A percentile compares a stretch with the other conserved stretches of the same genome.
Conservation (phyloP, 2,113 vertebrate species). For the Procapra przewalskii region DNA sequence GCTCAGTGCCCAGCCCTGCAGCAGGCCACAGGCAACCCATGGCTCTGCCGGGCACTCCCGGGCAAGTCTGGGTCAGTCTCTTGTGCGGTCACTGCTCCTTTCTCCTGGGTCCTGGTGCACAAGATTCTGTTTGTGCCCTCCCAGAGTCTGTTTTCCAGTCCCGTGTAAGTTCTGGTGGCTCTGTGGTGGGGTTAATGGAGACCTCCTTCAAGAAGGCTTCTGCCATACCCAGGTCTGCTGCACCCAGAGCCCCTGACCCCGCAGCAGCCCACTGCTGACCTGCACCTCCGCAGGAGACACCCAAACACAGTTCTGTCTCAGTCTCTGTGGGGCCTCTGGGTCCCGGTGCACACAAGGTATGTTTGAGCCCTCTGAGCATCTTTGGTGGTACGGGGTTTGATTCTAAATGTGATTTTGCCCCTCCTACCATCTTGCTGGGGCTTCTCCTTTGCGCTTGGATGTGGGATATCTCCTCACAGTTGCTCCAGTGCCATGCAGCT, state of each 20-base stretch:
- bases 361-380: not conserved
- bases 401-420: not conserved
- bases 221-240: not conserved
- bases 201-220: not conserved
- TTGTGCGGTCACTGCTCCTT: not conserved
- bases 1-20: not conserved
- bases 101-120: not conserved
- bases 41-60: accelerated
- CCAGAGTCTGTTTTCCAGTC: not conserved
- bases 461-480: not conserved
- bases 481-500: not conserved
- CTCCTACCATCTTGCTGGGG: not conserved
- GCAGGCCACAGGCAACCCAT: not conserved
- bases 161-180: not conserved
- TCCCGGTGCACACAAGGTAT: not conserved
- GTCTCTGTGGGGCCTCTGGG: not conserved
- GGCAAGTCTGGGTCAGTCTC: not conserved
- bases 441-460: not conserved
- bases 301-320: not conserved
- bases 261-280: not conserved
- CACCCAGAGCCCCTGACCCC: not conserved
- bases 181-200: not conserved
- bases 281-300: not conserved
- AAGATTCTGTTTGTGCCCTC: not conserved
- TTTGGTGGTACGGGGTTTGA: not conserved